Evolutionary conservation across 2,113 vertebrate genomes (phyloP), one percentile per base, ranked within the genome.

Genomic region (Regulus satrapa): DNA sequence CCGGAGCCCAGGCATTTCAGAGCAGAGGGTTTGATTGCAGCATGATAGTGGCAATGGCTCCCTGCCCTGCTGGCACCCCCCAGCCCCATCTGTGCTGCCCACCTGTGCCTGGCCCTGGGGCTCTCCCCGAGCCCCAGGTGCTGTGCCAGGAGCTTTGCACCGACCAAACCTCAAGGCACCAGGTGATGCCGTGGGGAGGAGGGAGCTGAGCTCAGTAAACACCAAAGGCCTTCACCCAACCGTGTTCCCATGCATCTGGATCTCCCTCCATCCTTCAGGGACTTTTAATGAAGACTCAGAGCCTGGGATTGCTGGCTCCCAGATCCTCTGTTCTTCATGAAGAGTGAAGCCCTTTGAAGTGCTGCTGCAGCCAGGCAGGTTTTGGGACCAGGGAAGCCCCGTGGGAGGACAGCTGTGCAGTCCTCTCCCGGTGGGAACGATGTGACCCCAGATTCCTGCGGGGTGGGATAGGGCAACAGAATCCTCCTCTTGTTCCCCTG

Each of bases 31-130:
- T 90, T 89, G 90, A 88, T 94, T 85, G 58, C 82, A 76, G 28
- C 0, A 1, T 0, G 86, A 92, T 91, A 81, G 72, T 1, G 4
- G 46, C 0, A 5, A 6, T 86, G 91, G 89, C 79, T 92, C 55
- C 48, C 31, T 92, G 91, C 96, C 94, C 1, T 81, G 85, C 79
- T 88, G 88, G 94, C 96, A 77, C 10, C 75, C 81, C 25, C 14
- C 1, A 0, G n/a, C 68, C 79, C 82, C 91, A 95, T 64, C 96
- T 95, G 94, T 3, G 17, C 68, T 91, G 72, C 92, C 76, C 89
- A 86, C 76, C 94, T 96, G 94, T 18, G 55, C 81, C 56, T 80
- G 83, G 1, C 56, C 94, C 82, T 12, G 0, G 3, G 81, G 85
- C 46, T 71, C 41, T 46, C 79, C 48, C 21, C 0, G 0, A 24